Evolutionary conservation across 2,888 invertebrate species (phyloP).

Genomic region (Cheilosia vernalis): DNA sequence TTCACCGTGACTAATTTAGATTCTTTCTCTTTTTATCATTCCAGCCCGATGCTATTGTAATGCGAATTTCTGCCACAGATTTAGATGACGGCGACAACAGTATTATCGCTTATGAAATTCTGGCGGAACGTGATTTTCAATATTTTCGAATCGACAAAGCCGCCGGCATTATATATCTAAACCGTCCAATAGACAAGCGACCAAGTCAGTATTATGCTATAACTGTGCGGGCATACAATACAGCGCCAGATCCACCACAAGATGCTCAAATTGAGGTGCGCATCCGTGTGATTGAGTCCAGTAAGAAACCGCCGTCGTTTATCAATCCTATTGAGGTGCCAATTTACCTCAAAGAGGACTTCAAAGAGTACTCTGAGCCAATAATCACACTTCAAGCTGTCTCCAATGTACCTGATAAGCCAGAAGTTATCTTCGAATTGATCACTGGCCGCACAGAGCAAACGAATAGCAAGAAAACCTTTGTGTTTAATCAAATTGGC

Average conservation of each 20-base stretch:
- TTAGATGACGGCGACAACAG: slow-evolving; percentile 96
- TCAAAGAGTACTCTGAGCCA: slow-evolving; percentile 88
- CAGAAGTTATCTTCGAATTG: slow-evolving; percentile 90
- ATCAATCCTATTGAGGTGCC: slow-evolving; percentile 84
- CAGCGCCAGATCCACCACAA: slow-evolving; percentile 83
- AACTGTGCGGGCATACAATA: slow-evolving; percentile 82
- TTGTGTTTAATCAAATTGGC: slow-evolving; percentile 87
- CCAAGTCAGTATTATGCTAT: slow-evolving; percentile 82
- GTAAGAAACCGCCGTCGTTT: slow-evolving; percentile 92
- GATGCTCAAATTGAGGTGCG: slow-evolving; percentile 90
- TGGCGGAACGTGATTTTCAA: slow-evolving; percentile 84
- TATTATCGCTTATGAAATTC: slow-evolving; percentile 88
- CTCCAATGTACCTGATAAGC: slow-evolving; percentile 90
- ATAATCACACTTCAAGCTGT: slow-evolving; percentile 90
- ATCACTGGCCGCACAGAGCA: slow-evolving; percentile 93
- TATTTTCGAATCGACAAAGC: slow-evolving; percentile 92
- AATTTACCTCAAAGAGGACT: slow-evolving; percentile 89
- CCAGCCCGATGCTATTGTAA: slow-evolving; percentile 86
- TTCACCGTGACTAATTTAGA: neutral
- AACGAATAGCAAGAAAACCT: slow-evolving; percentile 92
- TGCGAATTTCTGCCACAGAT: slow-evolving; percentile 96
- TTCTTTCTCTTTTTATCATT: slow-evolving; percentile 65
- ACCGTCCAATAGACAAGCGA: slow-evolving; percentile 81
- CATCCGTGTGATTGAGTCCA: slow-evolving; percentile 93
- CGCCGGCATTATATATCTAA: slow-evolving; percentile 92